Base-by-base conservation (phyloP, 2,113 vertebrate genomes). In the Toxotes chatareus region DNA sequence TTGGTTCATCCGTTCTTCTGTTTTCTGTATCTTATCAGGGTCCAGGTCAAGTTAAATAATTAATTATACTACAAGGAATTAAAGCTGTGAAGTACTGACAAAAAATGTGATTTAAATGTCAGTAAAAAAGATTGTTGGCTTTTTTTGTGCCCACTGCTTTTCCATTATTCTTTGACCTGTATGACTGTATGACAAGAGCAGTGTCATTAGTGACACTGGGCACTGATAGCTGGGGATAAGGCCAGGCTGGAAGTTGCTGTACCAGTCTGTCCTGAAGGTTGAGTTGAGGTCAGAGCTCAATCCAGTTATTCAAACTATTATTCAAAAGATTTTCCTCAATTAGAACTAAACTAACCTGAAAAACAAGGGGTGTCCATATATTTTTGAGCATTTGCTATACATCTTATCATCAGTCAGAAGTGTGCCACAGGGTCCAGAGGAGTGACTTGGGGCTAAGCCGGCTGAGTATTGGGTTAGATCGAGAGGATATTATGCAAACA, bases 401-500 rank as follows among this genome's bases (percentile, higher is more conserved):
- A 44, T 59, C 27, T 70, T 60, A 59, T 73, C 60, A 42, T 46
- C 40, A 12, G 61, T 66, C 69, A 49, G 11, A 3, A 27, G 21
- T 27, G 63, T 55, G 56, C 61, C 49, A 10, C n/a, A 57, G 40
- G 73, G 65, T 83, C 27, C 72, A 79, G 69, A 76, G 80, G 60
- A 79, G 73, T 68, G 82, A 83, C 83, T 79, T 1, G 66, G 73
- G 71, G 73, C 80, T 88, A 77, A 87, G 73, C 84, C 79, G 49
- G 75, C 11, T 1, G 76, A 82, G 77, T 59, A 81, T 14, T 86
- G 73, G 80, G 57, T 77, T 82, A 81, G 86, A 86, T 76, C 72
- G 40, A 87, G 80, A 82, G 72, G 87, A 91, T 87, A 83, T 83
- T 90, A 86, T 88, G 82, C 86, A 94, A 93, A 93, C 91, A 91